Conservation (phyloP, 1,140 invertebrate genomes). For the Bradysia coprophila region DNA sequence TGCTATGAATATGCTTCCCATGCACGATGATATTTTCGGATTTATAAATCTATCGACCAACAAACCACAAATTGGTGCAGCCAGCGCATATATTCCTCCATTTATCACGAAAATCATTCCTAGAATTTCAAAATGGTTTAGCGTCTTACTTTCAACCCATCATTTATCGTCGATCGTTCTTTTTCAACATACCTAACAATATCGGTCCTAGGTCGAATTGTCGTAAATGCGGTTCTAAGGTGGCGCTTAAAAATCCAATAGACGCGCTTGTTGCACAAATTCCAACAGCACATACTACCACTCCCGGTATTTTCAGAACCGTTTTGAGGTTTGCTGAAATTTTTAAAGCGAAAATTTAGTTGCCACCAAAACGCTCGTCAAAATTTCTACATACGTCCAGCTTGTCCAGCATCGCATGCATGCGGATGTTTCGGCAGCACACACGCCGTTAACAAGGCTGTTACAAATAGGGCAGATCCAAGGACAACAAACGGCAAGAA, state of each 20-base stretch:
- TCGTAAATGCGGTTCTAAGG: conserved; percentile 61
- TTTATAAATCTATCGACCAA: conserved; percentile 45
- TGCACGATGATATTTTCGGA: conserved; percentile 46
- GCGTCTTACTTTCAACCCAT: too few species aligned
- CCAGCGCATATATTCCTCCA: conserved; percentile 64
- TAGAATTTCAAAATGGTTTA: conserved; percentile 22
- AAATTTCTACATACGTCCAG: neutral
- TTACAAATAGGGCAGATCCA: conserved; percentile 53
- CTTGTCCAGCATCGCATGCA: neutral
- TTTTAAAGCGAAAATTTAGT: conserved; percentile 1
- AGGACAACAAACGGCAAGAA: conserved; percentile 70
- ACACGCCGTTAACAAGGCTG: conserved; percentile 53
- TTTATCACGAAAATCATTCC: conserved; percentile 78
- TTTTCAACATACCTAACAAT: neutral
- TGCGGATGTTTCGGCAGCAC: conserved; percentile 37
- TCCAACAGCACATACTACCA: conserved; percentile 42
- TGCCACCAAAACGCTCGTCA: too few species aligned
- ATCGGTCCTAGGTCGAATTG: conserved; percentile 23
- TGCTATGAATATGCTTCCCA: conserved; percentile 44
- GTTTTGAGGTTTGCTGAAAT: conserved; percentile 36
- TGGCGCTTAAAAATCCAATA: conserved; percentile 65
- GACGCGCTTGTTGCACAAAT: conserved; percentile 58
- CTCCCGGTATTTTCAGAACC: conserved; percentile 45
- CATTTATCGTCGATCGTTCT: too few species aligned
- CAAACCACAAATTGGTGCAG: conserved; percentile 64